Conservation (phyloP, 2,888 invertebrate genomes). For the Trissonchulus sp. region DNA sequence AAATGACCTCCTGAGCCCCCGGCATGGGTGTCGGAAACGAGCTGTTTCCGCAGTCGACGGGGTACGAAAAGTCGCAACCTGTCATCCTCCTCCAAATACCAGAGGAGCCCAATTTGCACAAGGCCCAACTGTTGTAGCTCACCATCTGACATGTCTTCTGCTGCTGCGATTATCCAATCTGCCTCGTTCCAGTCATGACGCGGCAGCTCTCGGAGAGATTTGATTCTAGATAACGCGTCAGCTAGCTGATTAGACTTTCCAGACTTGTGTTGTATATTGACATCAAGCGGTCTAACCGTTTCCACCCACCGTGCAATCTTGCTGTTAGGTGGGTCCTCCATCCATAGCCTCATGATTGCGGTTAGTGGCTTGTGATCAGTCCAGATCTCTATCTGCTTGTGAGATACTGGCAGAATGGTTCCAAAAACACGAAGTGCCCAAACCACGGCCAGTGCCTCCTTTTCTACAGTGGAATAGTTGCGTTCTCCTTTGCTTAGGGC, state of each 20-base stretch:
- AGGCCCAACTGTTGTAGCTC: not conserved
- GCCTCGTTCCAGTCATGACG: not conserved
- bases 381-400: constrained; percentile 5
- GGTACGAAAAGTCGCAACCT: not conserved
- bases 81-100: constrained; percentile 4
- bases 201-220: not conserved
- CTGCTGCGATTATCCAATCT: not conserved
- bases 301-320: constrained; percentile 4
- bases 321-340: not conserved
- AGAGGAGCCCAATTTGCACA: not conserved
- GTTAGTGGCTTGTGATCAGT: constrained; percentile 22
- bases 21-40: constrained; percentile 1
- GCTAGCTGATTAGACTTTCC: not conserved
- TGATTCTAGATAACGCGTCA: not conserved
- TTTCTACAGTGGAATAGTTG: not conserved
- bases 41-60: not conserved
- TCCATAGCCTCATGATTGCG: not conserved
- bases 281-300: not conserved
- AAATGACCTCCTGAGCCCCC: not conserved
- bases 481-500: not conserved
- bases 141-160: not conserved
- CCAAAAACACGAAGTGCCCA: not conserved
- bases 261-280: constrained; percentile 1
- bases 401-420: not conserved
- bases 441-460: constrained; percentile 1